Conservation (phyloP, 2,113 vertebrate species). For the Etia nguti region DNA sequence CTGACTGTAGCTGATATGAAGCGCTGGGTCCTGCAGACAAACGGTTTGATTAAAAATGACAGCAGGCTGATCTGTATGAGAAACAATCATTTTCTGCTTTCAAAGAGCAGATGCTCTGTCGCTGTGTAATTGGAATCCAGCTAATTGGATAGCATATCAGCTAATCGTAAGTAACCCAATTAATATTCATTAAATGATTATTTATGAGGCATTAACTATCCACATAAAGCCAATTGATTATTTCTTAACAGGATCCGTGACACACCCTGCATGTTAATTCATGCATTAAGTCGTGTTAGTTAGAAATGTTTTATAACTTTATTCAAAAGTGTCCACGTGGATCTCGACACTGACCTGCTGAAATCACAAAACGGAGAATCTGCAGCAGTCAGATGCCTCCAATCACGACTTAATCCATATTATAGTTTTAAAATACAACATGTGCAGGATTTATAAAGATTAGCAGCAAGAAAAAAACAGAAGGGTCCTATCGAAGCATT, state of each 20-base stretch:
- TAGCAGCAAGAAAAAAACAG: background rate
- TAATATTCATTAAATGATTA: background rate
- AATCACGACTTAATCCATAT: background rate
- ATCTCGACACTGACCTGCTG: background rate
- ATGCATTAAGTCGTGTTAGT: background rate
- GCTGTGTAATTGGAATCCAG: background rate
- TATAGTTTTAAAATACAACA: background rate
- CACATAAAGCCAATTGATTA: background rate
- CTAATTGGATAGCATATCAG: background rate
- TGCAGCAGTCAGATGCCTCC: background rate
- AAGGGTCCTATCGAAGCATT: background rate
- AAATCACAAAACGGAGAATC: background rate
- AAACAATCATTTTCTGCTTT: background rate
- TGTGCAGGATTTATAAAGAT: background rate
- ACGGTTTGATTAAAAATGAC: background rate
- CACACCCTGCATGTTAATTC: background rate
- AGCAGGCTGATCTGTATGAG: background rate
- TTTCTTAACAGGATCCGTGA: background rate
- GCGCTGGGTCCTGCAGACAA: background rate
- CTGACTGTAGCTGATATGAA: background rate
- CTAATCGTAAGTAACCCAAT: background rate
- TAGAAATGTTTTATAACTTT: background rate
- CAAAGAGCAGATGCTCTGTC: background rate
- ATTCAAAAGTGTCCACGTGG: background rate
- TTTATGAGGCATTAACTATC: background rate